Conservation (phyloP, 2,113 vertebrate species). For the Cheilinus undulatus region DNA sequence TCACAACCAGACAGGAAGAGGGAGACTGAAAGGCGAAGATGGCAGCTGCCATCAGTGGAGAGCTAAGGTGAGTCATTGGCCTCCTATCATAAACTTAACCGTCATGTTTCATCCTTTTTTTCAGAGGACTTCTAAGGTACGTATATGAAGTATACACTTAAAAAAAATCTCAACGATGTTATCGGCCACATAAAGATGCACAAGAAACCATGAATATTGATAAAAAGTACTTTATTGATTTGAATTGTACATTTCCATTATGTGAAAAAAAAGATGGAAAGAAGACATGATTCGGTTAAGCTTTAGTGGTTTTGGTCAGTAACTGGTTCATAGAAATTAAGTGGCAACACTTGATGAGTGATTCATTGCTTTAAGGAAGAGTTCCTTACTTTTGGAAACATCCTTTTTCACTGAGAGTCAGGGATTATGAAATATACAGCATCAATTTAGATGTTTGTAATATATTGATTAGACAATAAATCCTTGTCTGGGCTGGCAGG, state of each 20-base stretch:
- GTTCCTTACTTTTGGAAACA: background rate
- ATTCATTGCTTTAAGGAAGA: background rate
- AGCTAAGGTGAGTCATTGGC: slow-evolving; percentile 53
- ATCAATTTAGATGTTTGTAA: no score
- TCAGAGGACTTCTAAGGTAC: background rate
- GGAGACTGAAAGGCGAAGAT: slow-evolving; percentile 40
- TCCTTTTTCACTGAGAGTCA: background rate
- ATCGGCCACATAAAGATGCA: background rate
- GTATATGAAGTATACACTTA: no score
- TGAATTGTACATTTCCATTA: slow-evolving; percentile 19
- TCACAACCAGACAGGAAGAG: slow-evolving; percentile 36
- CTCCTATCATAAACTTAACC: slow-evolving; percentile 5
- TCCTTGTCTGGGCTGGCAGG: no score
- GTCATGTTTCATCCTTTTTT: background rate
- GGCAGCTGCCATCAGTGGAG: slow-evolving; percentile 40
- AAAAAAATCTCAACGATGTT: no score
- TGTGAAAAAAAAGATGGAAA: slow-evolving; percentile 10
- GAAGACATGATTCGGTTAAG: background rate
- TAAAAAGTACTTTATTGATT: slow-evolving; percentile 43
- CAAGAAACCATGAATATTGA: background rate
- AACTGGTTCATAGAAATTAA: background rate
- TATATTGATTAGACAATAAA: no score
- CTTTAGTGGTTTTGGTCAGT: background rate
- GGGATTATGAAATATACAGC: no score
- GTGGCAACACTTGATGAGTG: background rate